A percentile compares a stretch with the other conserved stretches of the same genome.
phyloP scores from a whole-genome alignment of 1,140 invertebrate genomes.

The Hirudo medicinalis region DNA sequence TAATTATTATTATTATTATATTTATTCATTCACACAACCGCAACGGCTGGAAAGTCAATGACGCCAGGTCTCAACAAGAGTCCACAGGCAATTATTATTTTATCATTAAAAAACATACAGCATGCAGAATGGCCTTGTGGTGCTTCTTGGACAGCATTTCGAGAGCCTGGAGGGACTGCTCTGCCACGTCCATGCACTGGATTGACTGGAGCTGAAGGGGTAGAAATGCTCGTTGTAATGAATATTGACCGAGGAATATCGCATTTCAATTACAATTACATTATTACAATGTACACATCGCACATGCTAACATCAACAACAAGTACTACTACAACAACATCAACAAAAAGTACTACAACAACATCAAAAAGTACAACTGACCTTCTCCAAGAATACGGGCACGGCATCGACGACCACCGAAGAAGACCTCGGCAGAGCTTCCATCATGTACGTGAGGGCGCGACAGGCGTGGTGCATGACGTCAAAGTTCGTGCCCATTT shows the following conservation, averaged over 20 bases:
- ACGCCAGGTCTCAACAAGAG: too few relatives aligned
- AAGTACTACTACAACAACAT: not conserved
- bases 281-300: not conserved
- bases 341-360: too few relatives aligned
- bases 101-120: conserved; percentile 47
- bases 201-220: conserved; percentile 70
- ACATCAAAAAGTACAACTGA: conserved; percentile 19
- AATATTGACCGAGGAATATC: too few relatives aligned
- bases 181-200: conserved; percentile 97
- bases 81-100: too few relatives aligned
- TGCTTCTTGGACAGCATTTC: conserved; percentile 92
- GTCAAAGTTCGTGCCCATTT: conserved; percentile 80
- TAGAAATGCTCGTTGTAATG: not conserved
- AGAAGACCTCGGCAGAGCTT: conserved; percentile 86
- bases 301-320: not conserved
- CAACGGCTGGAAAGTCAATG: too few relatives aligned
- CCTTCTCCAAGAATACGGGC: conserved; percentile 55
- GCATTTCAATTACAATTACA: not conserved
- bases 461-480: conserved; percentile 99
- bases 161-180: conserved; percentile 85
- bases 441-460: conserved; percentile 97
- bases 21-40: too few relatives aligned
- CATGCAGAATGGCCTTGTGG: conserved; percentile 87
- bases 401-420: conserved; percentile 91
- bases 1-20: too few relatives aligned